Evolutionary conservation across 1,140 invertebrate genomes (phyloP), one percentile per base, ranked within the genome.

Genomic region (Agrilus planipennis): DNA sequence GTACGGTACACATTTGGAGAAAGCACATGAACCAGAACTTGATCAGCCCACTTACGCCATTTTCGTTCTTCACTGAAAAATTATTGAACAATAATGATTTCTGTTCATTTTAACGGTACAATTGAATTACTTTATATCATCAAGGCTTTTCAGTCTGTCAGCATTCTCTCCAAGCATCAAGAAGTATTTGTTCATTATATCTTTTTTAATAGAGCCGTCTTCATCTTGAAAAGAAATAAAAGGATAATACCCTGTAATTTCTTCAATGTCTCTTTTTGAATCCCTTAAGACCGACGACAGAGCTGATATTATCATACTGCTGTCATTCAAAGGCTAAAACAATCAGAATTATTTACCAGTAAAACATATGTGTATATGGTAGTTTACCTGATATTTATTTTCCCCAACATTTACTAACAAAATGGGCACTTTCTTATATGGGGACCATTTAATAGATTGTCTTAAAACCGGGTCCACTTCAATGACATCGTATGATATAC

Each of bases 1-100:
- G 85, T 90, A 41, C 90, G 74, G 57, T 99, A 99, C 34, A 97
- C 89, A 68, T 99, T 99, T 9, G 95, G 95, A 3, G 94, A 97
- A 28, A 99, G 68, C 0, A 80, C 77, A 59, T 97, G 92, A 1
- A 97, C 89, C 7, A 95, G 70, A 32, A 83, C 77, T 34, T 79
- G 72, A 63, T 99, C 95, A 0, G 82, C 82, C 95, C 95, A 99
- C 56, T 81, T 76, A 44, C 95, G 71, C 93, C 93, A 98, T 58
- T 91, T 81, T 36, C 88, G 73, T 67, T 99, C 94, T 46, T 88
- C 77, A 23, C 89, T 92, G 51, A 34, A 68, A 69, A 46, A n/a
- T n/a, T 27, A 49, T 30, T 30, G 47, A 20, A 18, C 6, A 47
- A 7, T 20, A 6, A 6, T 21, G 21, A 16, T 40, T 0, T 7